Base-by-base conservation (phyloP, 2,797 vertebrate genomes). In the Sylvilagus floridanus region DNA sequence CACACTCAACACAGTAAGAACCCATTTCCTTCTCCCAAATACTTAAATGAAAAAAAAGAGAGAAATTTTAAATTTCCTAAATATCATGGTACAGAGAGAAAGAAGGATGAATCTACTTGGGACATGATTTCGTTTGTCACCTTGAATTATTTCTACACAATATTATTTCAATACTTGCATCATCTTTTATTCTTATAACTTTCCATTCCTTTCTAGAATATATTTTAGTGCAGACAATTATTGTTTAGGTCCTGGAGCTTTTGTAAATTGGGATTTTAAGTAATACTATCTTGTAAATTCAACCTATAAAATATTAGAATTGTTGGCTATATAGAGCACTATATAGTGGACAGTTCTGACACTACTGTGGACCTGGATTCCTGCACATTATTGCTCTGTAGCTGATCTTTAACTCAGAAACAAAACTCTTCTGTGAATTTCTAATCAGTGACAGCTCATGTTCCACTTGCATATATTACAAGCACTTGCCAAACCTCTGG, bases 101-200 rank as follows among this genome's bases (percentile, higher is more conserved):
- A 69, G 62, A 82, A 7, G 28, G 66, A 52, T 63, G 63, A 71
- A 90, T 78, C n/a, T 77, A 52, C n/a, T 78, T 30, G 47, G 5
- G 81, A 57, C 2, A 12, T 72, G 42, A 26, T 87, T 91, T 66
- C 57, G 1, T 16, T 91, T 77, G 17, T 85, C 14, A 93, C 21
- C 4, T 73, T 81, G 37, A 93, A 81, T 75, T 81, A 94, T 92
- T 84, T 94, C 73, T 92, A 82, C 8, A 47, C 42, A 96, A 81
- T 12, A 68, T 92, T 21, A 91, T 84, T 95, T 81, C 19, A 77
- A 19, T 65, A 90, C 42, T 28, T 89, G 5, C 11, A 47, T n/a
- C 60, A 62, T 17, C 60, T 12, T 13, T 87, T 81, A 30, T 16
- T 91, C 28, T 88, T 77, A 71, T 57, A 52, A 24, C 5, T 17